Base-by-base conservation (phyloP, 64 coral and sea anemone species). In the Dendrophyllia cribrosa region DNA sequence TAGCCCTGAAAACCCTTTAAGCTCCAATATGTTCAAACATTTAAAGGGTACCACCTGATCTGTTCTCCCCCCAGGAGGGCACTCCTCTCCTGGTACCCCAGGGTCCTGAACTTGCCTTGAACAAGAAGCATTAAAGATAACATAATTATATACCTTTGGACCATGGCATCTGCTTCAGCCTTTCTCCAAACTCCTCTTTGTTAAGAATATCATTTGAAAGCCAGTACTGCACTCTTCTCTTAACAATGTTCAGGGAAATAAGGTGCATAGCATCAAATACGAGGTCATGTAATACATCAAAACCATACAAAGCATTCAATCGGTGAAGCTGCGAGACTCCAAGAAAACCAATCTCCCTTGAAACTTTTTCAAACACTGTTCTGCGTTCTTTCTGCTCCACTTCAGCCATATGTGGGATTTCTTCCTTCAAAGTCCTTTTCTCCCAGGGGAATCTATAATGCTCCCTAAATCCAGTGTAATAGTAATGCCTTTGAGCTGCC, bases 331-430 rank as follows among this genome's bases (percentile, higher is more conserved):
- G 87, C 23, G 55, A 56, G 10, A 94, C 68, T 58, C 93, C 93
- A 89, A 85, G 82, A 75, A 94, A 94, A 44, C 87, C 93, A 78
- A 11, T 43, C 68, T 94, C 92, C 71, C 70, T 89, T 53, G 66
- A 75, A 51, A 55, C 60, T 0, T 53, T 65, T 17, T 89, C 66
- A 70, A 89, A 94, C 53, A 75, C 60, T 66, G 77, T 89, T 84
- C 53, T 62, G 20, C 87, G 70, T 51, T 94, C 87, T 74, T 94
- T 79, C 83, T 94, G 87, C 73, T 94, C 86, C 75, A 94, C 74
- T 51, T 94, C 87, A 67, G 44, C 55, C 87, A 94, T 89, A 20
- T 68, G 25, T 76, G 44, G 15, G 43, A 94, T 48, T 89, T 94
- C 93, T 34, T 89, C 93, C n/a, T 94, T 75, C 72, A 89, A 79